Evolutionary conservation across 2,797 vertebrate genomes (phyloP).

Genomic region (Gambusia yucatana): DNA sequence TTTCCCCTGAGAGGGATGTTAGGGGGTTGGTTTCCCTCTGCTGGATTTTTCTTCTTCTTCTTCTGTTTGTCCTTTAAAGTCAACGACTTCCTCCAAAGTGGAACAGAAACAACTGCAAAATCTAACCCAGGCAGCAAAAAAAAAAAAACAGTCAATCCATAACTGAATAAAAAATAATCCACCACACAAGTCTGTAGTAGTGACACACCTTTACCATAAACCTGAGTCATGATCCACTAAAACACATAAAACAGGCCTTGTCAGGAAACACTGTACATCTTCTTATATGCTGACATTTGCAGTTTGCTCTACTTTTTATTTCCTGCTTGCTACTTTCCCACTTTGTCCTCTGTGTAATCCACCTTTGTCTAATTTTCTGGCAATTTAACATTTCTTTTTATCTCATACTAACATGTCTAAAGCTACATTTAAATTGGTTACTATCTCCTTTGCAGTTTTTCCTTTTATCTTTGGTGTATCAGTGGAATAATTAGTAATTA

Average conservation of each 20-base stretch:
- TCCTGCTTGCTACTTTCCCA: background rate
- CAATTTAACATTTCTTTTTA: background rate
- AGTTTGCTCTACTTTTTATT: background rate
- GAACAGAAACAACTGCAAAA: constrained; percentile 10
- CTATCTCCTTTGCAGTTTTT: background rate
- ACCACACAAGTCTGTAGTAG: background rate
- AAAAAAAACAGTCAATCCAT: background rate
- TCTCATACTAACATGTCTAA: background rate
- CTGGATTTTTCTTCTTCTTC: constrained; percentile 16
- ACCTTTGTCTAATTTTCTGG: background rate
- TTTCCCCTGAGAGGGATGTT: constrained; percentile 57
- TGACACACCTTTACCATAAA: constrained; percentile 1
- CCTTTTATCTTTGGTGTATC: background rate
- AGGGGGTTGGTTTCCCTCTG: constrained; percentile 18
- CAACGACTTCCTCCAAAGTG: constrained; percentile 16
- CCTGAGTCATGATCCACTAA: constrained; percentile 1
- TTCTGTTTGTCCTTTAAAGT: constrained; percentile 24
- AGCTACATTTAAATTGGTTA: background rate
- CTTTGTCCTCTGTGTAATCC: background rate
- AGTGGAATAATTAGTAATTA: background rate
- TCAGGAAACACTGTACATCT: background rate
- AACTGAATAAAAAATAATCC: constrained; percentile 8
- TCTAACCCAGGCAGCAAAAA: background rate
- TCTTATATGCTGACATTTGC: background rate
- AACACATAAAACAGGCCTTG: background rate